phyloP scores from a whole-genome alignment of 1,140 invertebrate species.

The Andricus grossulariae region DNA sequence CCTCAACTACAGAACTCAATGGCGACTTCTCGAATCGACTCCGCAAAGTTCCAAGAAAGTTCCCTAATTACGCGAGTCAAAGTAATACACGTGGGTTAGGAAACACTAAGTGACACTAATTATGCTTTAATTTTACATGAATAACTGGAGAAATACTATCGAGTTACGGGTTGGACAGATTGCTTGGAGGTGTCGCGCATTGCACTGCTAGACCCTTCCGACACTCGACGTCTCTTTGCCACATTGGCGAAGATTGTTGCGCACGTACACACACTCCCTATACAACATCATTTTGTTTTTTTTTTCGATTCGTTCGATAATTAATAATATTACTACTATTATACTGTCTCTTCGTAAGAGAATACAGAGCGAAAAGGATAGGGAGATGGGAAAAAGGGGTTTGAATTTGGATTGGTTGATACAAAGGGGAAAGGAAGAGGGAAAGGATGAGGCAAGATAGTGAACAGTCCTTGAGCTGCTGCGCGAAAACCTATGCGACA shows the following conservation, averaged over 20 bases:
- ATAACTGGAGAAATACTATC: conserved; percentile 74
- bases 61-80: conserved; percentile 32
- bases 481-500: not conserved
- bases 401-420: not conserved
- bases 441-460: not conserved
- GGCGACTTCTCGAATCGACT: conserved; percentile 9
- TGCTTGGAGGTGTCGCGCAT: conserved; percentile 65
- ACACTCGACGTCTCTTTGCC: conserved; percentile 47
- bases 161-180: conserved; percentile 74
- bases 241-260: conserved; percentile 30
- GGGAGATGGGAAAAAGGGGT: not conserved
- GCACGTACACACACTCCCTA: conserved; percentile 52
- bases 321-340: conserved; percentile 22
- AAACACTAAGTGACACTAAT: conserved; percentile 73
- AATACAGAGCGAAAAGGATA: conserved; percentile 17
- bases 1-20: not conserved
- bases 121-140: conserved; percentile 62
- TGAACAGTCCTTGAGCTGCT: conserved; percentile 29
- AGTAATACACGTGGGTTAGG: conserved; percentile 58
- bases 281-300: conserved; percentile 42
- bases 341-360: conserved; percentile 46
- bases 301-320: conserved; percentile 24
- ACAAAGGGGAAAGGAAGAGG: not conserved
- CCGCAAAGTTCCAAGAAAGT: not conserved
- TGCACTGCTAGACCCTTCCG: conserved; percentile 57